Percentiles rank a stretch among this genome's conserved stretches.
These are phyloP conservation scores for Stenichneumon culpator DNA, from an alignment of 2,888 invertebrate genomes.

Conservation along the genomic window DNA sequence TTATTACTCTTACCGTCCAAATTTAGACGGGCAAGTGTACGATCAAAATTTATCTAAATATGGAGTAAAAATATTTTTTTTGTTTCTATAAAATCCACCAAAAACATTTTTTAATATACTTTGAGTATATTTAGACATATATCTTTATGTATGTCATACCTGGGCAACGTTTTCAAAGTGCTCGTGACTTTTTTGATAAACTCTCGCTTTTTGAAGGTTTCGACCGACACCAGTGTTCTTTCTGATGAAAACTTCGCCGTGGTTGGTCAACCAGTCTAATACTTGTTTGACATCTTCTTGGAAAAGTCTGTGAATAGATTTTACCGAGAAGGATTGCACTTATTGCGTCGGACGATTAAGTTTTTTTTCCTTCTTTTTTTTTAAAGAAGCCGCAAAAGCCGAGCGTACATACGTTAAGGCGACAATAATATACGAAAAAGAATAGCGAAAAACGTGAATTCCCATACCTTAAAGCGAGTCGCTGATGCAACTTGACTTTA, in stretches of 20 bases:
- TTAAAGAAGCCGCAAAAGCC: constrained; percentile 61
- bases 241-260: constrained; percentile 98
- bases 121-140: not conserved
- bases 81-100: too few species aligned
- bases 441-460: constrained; percentile 44
- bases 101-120: not conserved
- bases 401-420: constrained; percentile 39
- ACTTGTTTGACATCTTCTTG: constrained; percentile 99
- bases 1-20: not conserved
- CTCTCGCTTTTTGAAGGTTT: constrained; percentile 97
- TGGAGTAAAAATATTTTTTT: too few species aligned
- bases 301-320: constrained; percentile 88
- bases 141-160: constrained; percentile 86
- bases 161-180: constrained; percentile 99
- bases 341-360: constrained; percentile 29
- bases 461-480: constrained; percentile 91
- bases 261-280: constrained; percentile 98
- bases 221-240: constrained; percentile 99
- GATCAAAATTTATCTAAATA: too few species aligned
- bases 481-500: constrained; percentile 97
- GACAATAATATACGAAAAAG: constrained; percentile 8
- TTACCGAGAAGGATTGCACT: constrained; percentile 37
- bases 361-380: not conserved
- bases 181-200: constrained; percentile 99
- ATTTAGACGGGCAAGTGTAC: not conserved